Conservation (phyloP, 2,113 vertebrate species). For the Lophochroa leadbeateri region DNA sequence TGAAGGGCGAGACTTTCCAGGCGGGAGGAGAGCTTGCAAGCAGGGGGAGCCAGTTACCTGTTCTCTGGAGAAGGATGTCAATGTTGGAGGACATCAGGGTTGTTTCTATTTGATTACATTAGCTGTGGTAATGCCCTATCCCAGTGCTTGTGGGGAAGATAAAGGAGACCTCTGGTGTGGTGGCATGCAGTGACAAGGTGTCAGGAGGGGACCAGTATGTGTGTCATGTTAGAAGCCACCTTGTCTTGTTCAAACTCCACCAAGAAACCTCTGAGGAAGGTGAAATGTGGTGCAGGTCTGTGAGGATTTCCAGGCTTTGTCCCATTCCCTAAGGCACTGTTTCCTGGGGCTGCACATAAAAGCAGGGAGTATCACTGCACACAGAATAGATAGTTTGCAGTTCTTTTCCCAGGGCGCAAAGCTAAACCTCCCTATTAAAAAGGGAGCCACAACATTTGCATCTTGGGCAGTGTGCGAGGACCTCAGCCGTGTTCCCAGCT, state of each 20-base stretch:
- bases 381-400: neutral
- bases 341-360: neutral
- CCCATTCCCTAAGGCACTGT: neutral
- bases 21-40: neutral
- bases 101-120: accelerated
- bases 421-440: neutral
- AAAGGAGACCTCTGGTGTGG: neutral
- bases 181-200: neutral
- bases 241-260: neutral
- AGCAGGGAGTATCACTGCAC: neutral
- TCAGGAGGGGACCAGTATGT: accelerated
- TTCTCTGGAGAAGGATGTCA: neutral
- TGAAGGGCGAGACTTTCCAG: neutral
- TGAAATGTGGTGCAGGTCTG: neutral
- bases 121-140: neutral
- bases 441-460: neutral
- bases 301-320: neutral
- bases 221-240: neutral
- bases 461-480: neutral
- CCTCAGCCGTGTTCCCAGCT: neutral
- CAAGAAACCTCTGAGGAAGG: neutral
- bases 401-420: neutral
- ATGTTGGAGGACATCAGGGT: neutral
- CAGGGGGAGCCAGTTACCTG: accelerated
- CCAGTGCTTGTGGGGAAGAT: neutral